A percentile compares a stretch with the other conserved stretches of the same genome.
Conservation (phyloP, 2,797 vertebrate genomes). For the Percopsis omiscomaycus region DNA sequence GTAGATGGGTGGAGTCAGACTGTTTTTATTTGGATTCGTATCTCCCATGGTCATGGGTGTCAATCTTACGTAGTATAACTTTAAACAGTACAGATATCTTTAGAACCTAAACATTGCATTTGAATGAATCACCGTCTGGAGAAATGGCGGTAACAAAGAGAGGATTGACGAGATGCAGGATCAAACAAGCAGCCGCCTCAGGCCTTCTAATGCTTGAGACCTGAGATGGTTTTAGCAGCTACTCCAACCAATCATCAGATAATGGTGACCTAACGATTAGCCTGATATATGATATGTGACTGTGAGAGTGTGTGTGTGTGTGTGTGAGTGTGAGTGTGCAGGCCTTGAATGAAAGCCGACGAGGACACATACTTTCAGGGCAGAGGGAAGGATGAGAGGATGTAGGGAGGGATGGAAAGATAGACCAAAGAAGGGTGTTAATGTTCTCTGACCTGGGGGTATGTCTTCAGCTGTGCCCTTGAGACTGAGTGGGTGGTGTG, state of each 20-base stretch:
- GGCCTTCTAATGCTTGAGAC: constrained; percentile 27
- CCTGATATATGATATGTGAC: constrained; percentile 44
- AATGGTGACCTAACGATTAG: constrained; percentile 60
- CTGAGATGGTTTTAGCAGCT: constrained; percentile 25
- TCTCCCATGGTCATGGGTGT: too few species aligned
- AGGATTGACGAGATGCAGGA: constrained; percentile 19
- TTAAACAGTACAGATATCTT: not conserved
- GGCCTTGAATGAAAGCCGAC: constrained; percentile 42
- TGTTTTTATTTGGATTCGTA: too few species aligned
- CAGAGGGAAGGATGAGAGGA: constrained; percentile 45
- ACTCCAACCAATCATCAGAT: constrained; percentile 60
- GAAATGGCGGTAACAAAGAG: constrained; percentile 25
- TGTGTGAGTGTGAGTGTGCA: not conserved
- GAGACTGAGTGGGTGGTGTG: constrained; percentile 45
- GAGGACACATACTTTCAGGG: constrained; percentile 43
- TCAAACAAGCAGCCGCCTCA: constrained; percentile 10
- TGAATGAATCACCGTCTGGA: not conserved
- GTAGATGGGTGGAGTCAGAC: too few species aligned
- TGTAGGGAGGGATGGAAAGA: constrained; percentile 52
- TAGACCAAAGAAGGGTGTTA: constrained; percentile 65
- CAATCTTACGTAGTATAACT: too few species aligned
- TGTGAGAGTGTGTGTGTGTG: not conserved
- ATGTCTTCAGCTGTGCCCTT: constrained; percentile 72
- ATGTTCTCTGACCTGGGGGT: constrained; percentile 54
- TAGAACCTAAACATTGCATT: too few species aligned